A percentile compares a stretch with the other conserved stretches of the same genome.
phyloP scores from a whole-genome alignment of 64 coral and sea anemone species.

The Montipora foliosa region DNA sequence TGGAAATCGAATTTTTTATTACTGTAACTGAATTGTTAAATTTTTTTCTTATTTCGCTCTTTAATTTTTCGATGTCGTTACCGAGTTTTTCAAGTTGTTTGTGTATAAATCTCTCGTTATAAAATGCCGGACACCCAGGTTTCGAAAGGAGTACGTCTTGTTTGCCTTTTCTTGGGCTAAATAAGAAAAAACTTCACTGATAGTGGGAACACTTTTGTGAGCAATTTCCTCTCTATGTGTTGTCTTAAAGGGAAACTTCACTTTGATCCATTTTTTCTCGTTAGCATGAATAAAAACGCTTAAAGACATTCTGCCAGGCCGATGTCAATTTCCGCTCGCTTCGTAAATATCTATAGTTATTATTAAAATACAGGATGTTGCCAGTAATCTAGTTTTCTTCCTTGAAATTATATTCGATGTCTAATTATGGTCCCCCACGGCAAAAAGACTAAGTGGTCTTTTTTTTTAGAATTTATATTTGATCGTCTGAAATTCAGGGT shows the following conservation, averaged over 20 bases:
- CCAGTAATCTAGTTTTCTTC: slow-evolving; percentile 93
- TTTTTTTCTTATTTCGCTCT: not conserved
- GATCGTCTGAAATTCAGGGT: not conserved
- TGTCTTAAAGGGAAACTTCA: slow-evolving; percentile 4
- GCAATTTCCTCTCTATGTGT: slow-evolving; percentile 26
- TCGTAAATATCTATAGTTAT: slow-evolving; percentile 77
- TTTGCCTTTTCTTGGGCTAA: not conserved
- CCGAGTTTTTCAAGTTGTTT: not conserved
- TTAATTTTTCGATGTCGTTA: slow-evolving; percentile 1
- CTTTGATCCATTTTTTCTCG: slow-evolving; percentile 65
- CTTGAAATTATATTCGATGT: slow-evolving; percentile 79
- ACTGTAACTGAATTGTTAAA: not conserved
- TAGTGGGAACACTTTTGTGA: slow-evolving; percentile 16
- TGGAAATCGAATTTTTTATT: slow-evolving; percentile 37
- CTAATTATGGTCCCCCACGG: slow-evolving; percentile 85
- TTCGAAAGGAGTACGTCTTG: not conserved
- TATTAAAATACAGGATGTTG: slow-evolving; percentile 96
- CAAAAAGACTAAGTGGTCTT: slow-evolving; percentile 56
- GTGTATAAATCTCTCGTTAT: not conserved
- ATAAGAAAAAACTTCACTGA: slow-evolving; percentile 23
- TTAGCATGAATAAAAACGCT: slow-evolving; percentile 84
- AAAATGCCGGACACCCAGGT: not conserved
- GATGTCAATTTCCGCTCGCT: slow-evolving; percentile 79
- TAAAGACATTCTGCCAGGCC: slow-evolving; percentile 83
- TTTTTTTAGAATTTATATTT: slow-evolving; percentile 30